Evolutionary conservation across 2,888 invertebrate genomes (phyloP).

Genomic region (Xestia xanthographa): DNA sequence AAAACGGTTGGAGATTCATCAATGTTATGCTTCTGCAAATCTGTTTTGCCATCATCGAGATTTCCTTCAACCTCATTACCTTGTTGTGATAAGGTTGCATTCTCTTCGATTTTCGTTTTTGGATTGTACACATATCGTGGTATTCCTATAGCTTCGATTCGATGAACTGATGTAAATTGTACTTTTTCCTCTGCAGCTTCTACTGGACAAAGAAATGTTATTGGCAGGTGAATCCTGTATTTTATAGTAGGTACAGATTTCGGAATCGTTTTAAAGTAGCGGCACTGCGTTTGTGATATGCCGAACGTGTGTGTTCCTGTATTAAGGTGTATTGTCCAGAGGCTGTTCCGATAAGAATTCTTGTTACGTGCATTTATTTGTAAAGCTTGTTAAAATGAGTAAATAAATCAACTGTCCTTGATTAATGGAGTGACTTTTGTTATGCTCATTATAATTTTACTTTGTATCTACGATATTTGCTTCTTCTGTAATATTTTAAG

Average conservation of each 20-base stretch:
- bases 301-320: slow-evolving; percentile 61
- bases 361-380: neutral
- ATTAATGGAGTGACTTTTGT: neutral
- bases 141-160: slow-evolving; percentile 78
- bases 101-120: slow-evolving; percentile 36
- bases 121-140: slow-evolving; percentile 56
- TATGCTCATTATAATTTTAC: neutral
- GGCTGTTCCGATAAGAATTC: neutral
- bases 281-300: slow-evolving; percentile 65
- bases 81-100: slow-evolving; percentile 14
- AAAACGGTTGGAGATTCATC: slow-evolving; percentile 86
- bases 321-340: slow-evolving; percentile 23
- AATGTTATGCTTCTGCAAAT: slow-evolving; percentile 79
- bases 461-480: neutral
- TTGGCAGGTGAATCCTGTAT: slow-evolving; percentile 88
- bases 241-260: slow-evolving; percentile 81
- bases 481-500: neutral
- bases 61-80: slow-evolving; percentile 1
- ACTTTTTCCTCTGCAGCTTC: slow-evolving; percentile 79
- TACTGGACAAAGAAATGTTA: slow-evolving; percentile 83
- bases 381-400: slow-evolving; percentile 7
- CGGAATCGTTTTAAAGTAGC: slow-evolving; percentile 75
- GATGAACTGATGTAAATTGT: slow-evolving; percentile 85
- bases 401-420: neutral
- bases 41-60: slow-evolving; percentile 29